phyloP scores from a whole-genome alignment of 1,140 invertebrate species.

The Lepeophtheirus salmonis region DNA sequence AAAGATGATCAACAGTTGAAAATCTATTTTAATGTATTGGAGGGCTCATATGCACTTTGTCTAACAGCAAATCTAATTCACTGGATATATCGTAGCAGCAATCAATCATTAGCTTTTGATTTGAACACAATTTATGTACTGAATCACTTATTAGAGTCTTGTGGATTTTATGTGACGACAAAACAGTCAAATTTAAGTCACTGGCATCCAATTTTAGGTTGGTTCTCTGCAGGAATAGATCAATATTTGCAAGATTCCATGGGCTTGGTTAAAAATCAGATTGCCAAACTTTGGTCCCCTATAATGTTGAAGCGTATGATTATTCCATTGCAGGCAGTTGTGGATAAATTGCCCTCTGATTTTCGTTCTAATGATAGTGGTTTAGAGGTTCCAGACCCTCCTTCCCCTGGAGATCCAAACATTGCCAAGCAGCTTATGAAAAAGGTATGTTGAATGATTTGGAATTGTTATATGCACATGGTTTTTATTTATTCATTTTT shows the following conservation, averaged over 20 bases:
- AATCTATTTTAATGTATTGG: conserved; percentile 65
- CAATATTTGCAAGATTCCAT: conserved; percentile 14
- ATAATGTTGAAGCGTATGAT: neutral
- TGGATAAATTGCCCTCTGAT: neutral
- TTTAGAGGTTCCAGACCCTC: neutral
- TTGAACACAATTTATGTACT: conserved; percentile 34
- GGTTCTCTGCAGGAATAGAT: conserved; percentile 17
- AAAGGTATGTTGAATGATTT: neutral
- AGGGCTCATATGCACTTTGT: conserved; percentile 67
- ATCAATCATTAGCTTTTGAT: conserved; percentile 31
- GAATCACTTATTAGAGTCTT: conserved; percentile 55
- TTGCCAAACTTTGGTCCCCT: conserved; percentile 10
- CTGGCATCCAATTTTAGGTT: conserved; percentile 74
- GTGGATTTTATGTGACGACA: conserved; percentile 59
- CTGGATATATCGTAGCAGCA: conserved; percentile 48
- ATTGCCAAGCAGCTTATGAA: conserved; percentile 10
- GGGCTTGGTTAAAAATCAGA: neutral
- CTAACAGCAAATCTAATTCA: conserved; percentile 55
- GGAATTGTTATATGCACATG: neutral
- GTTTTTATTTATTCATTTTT: neutral
- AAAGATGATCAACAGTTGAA: conserved; percentile 58
- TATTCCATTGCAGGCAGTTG: neutral
- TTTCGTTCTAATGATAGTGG: neutral
- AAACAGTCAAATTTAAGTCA: conserved; percentile 76
- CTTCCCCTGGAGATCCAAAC: neutral